These are phyloP conservation scores for Cynodonichthys magdalenae DNA, from an alignment of 2,797 vertebrate genomes.

Conservation along the genomic window DNA sequence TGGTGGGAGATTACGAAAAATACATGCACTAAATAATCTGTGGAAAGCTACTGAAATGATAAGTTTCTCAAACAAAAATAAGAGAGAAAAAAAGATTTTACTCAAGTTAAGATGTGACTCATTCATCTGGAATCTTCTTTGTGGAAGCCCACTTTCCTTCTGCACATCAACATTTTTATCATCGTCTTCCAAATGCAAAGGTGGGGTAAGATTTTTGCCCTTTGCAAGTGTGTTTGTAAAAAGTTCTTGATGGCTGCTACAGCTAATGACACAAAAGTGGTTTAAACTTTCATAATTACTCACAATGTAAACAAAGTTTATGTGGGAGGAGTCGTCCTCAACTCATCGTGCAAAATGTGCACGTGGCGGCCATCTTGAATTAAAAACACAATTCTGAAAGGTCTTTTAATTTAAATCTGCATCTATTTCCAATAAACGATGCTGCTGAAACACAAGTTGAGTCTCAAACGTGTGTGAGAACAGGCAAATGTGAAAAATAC, in stretches of 20 bases:
- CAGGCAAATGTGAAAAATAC: background rate
- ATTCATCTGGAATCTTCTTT: conserved; percentile 45
- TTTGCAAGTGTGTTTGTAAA: too few relatives aligned
- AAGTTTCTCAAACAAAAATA: conserved; percentile 5
- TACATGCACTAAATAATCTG: background rate
- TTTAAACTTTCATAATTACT: too few relatives aligned
- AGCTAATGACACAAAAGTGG: too few relatives aligned
- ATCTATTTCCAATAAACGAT: conserved; percentile 31
- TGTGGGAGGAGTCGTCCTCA: too few relatives aligned
- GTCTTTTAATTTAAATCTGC: background rate
- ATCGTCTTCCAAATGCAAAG: too few relatives aligned
- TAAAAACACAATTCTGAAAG: too few relatives aligned
- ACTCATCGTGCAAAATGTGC: too few relatives aligned
- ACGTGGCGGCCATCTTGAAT: too few relatives aligned
- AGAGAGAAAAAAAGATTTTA: conserved; percentile 21
- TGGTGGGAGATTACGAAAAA: conserved; percentile 1
- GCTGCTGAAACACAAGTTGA: conserved; percentile 15
- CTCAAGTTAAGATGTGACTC: conserved; percentile 30
- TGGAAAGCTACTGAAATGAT: background rate
- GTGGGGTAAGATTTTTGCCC: too few relatives aligned
- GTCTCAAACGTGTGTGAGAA: conserved; percentile 27
- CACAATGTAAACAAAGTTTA: too few relatives aligned
- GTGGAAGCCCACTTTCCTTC: background rate
- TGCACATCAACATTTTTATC: conserved; percentile 5
- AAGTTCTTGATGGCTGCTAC: too few relatives aligned